Evolutionary conservation across 2,888 invertebrate genomes (phyloP), one percentile per base, ranked within the genome.

Genomic region (Drosophila meridiana): DNA sequence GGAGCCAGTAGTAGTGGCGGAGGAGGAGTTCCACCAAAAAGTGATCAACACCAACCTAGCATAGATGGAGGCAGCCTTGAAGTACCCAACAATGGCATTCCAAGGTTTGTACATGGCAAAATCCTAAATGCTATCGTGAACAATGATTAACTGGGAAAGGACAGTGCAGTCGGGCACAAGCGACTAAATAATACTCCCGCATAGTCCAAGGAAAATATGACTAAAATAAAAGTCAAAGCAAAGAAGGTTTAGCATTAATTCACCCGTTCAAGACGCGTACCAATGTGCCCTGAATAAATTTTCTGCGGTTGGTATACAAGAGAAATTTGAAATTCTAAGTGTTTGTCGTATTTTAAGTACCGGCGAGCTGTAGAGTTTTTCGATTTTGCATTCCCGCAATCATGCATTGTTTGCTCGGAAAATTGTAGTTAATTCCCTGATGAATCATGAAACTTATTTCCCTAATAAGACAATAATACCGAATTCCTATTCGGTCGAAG

Each of bases 61-160:
- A 83, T 77, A 55, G 93, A 93, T n/a, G 84, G 89, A n/a, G 87
- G 86, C 28, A 92, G 80, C 66, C 90, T 93, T 56, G 93, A 92
- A 73, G 91, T 93, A 53, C 93, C 93, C 38, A 91, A 80, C 65
- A 91, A 89, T 79, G 83, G 88, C 56, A 90, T 92, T 69, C 90
- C 92, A 43, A 93, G 93, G 93, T 92, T 66, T 47, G 80, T 82
- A 58, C n/a, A 30, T n/a, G 4, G 9, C 6, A 34, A 11, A 11
- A 30, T 40, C 0, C n/a, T 13, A 6, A 11, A 5, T 34, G 6
- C 6, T 34, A 20, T 20, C 20, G 5, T 20, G 11, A 2, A 4
- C 6, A 20, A 9, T 20, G 5, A 6, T 34, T 5, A n/a, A 20
- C 14, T 2, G 32, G 30, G 4, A 9, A 45, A 40, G 6, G n/a